These are phyloP conservation scores for Exocentrus adspersus DNA, from an alignment of 2,888 invertebrate species.

Conservation along the genomic window DNA sequence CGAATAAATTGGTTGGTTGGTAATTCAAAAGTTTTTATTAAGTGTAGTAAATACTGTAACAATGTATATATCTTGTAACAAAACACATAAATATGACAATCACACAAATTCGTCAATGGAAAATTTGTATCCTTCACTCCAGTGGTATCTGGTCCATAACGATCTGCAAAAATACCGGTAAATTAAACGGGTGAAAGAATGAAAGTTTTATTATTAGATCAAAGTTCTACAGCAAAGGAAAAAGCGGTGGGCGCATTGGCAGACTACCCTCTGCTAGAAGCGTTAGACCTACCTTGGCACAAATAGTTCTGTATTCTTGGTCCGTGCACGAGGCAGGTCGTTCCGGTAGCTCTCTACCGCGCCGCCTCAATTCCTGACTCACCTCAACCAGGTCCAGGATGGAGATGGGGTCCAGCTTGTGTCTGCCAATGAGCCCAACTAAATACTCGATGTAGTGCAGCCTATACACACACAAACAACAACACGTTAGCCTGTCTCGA, in stretches of 20 bases:
- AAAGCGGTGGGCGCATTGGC: slow-evolving; percentile 55
- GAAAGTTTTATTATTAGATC: too few relatives aligned
- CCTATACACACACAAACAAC: slow-evolving; percentile 69
- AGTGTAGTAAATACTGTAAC: slow-evolving; percentile 32
- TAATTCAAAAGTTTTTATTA: slow-evolving; percentile 18
- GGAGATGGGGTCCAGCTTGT: slow-evolving; percentile 87
- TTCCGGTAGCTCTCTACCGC: slow-evolving; percentile 85
- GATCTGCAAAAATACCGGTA: slow-evolving; percentile 69
- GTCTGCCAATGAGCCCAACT: slow-evolving; percentile 84
- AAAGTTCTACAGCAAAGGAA: slow-evolving; percentile 13
- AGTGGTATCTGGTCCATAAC: slow-evolving; percentile 79
- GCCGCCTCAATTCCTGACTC: slow-evolving; percentile 85
- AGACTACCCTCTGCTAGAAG: slow-evolving; percentile 36
- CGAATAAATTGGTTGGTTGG: slow-evolving; percentile 6
- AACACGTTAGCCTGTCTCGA: slow-evolving; percentile 29
- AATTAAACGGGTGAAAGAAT: too few relatives aligned
- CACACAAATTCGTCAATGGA: slow-evolving; percentile 42
- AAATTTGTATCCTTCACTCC: slow-evolving; percentile 64
- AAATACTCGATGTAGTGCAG: slow-evolving; percentile 96
- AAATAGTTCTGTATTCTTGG: slow-evolving; percentile 84
- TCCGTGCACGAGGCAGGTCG: slow-evolving; percentile 85
- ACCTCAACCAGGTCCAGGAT: slow-evolving; percentile 90
- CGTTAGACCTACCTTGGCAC: slow-evolving; percentile 77
- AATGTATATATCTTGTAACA: slow-evolving; percentile 38
- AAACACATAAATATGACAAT: slow-evolving; percentile 42